Evolutionary conservation across 2,888 invertebrate genomes (phyloP).

Genomic region (Drosophila planitibia): DNA sequence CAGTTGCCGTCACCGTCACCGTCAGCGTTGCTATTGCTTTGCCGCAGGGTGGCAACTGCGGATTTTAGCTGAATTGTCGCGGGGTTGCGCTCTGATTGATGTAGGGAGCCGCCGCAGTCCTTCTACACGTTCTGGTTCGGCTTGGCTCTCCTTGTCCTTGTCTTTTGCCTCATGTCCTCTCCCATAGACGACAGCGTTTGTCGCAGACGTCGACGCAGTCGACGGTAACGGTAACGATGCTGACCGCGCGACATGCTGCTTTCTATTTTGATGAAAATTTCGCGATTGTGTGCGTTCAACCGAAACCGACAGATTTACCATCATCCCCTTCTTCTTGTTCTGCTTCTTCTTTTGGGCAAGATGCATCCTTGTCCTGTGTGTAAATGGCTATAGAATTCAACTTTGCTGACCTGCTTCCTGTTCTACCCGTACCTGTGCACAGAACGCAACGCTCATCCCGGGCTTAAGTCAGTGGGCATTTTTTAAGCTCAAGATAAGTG

Average conservation of each 20-base stretch:
- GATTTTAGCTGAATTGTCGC: conserved; percentile 65
- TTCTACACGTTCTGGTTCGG: conserved; percentile 38
- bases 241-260: conserved; percentile 62
- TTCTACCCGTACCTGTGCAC: conserved; percentile 15
- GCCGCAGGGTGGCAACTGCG: conserved; percentile 69
- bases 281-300: conserved; percentile 80
- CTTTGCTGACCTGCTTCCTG: conserved; percentile 26
- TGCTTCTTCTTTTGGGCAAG: conserved; percentile 13
- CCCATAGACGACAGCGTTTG: conserved; percentile 61
- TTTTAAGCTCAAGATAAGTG: not conserved
- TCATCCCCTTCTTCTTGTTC: conserved; percentile 3
- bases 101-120: conserved; percentile 50
- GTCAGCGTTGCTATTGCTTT: conserved; percentile 48
- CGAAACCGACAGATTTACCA: conserved; percentile 55
- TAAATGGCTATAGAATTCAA: conserved; percentile 51
- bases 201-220: conserved; percentile 59
- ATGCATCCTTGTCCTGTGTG: conserved; percentile 31
- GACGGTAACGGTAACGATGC: conserved; percentile 41
- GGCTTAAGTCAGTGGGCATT: not conserved
- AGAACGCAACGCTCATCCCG: not conserved
- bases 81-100: conserved; percentile 71
- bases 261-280: conserved; percentile 78
- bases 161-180: conserved; percentile 55
- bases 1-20: conserved; percentile 25
- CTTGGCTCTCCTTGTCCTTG: conserved; percentile 53